These are phyloP conservation scores for Calidris pugnax DNA, from an alignment of 2,113 vertebrate genomes.

Conservation along the genomic window DNA sequence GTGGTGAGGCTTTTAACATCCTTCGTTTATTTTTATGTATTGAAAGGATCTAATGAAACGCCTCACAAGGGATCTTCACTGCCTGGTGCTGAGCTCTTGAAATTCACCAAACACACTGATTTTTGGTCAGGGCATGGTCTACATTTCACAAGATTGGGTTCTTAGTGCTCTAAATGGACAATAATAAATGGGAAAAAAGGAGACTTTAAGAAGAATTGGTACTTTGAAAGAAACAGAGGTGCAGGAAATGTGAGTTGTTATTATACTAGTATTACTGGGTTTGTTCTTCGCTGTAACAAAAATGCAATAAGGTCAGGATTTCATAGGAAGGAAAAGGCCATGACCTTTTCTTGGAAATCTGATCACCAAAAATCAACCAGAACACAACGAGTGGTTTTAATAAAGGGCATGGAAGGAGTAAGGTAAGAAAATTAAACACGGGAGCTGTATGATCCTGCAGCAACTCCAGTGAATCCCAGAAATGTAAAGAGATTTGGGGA, in stretches of 20 bases:
- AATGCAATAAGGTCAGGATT: neutral
- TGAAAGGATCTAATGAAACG: neutral
- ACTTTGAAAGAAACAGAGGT: neutral
- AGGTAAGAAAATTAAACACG: neutral
- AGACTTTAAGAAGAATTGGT: neutral
- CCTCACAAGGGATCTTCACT: neutral
- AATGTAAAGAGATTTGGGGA: neutral
- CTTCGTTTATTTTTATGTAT: constrained; percentile 4
- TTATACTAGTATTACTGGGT: neutral
- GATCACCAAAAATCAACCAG: neutral
- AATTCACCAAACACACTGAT: neutral
- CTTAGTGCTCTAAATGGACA: neutral
- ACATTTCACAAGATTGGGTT: neutral
- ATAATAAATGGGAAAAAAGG: neutral
- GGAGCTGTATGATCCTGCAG: neutral
- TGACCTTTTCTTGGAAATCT: neutral
- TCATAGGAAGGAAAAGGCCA: neutral
- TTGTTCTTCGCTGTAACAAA: neutral
- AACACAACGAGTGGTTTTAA: neutral
- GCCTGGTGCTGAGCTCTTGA: neutral
- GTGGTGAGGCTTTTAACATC: neutral
- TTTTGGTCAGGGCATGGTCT: neutral
- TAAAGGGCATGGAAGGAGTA: neutral
- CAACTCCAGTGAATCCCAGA: neutral
- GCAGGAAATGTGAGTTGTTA: neutral